A percentile compares a stretch with the other conserved stretches of the same genome.
Conservation (phyloP, 2,113 vertebrate species). For the Paradoxurus hermaphroditus region DNA sequence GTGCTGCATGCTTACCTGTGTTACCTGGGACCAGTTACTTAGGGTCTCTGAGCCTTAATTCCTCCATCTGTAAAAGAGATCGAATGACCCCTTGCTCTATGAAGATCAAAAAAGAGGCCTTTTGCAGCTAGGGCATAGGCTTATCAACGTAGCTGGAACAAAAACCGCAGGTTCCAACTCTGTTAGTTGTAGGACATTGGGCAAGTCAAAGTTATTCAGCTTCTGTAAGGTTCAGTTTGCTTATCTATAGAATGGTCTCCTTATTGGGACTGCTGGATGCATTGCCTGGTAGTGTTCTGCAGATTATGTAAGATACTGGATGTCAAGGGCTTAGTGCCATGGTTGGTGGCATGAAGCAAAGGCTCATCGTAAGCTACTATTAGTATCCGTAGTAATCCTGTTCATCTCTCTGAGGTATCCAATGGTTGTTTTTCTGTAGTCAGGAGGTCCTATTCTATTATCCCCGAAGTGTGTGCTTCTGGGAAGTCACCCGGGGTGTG, state of each 20-base stretch:
- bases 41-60: not conserved
- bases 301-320: not conserved
- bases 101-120: not conserved
- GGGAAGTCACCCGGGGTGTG: accelerated
- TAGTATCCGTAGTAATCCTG: not conserved
- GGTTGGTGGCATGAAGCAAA: not conserved
- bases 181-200: not conserved
- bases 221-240: not conserved
- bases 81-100: not conserved
- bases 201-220: not conserved
- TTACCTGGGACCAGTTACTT: not conserved
- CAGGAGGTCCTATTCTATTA: not conserved
- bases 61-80: not conserved
- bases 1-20: not conserved
- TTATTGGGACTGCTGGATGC: not conserved
- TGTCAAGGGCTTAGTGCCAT: not conserved
- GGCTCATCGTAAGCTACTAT: not conserved
- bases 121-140: not conserved
- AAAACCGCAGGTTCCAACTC: not conserved
- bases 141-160: not conserved
- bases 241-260: not conserved
- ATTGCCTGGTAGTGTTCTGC: not conserved
- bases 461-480: not conserved
- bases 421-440: not conserved
- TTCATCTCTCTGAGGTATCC: not conserved